Evolutionary conservation across 1,140 invertebrate genomes (phyloP).

Genomic region (Trissolcus basalis): DNA sequence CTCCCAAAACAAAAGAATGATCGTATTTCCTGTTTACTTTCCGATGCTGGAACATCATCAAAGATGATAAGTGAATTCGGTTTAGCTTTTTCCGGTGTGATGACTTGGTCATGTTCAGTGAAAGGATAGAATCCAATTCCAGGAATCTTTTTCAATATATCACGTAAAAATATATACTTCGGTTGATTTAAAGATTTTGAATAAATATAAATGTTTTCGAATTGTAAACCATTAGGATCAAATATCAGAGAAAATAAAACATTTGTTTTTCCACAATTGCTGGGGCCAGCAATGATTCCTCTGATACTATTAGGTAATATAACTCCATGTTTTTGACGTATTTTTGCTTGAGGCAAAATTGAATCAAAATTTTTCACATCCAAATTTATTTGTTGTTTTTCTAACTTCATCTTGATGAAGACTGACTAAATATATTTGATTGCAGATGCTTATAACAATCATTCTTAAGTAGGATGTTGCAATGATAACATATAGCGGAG

Average conservation of each 20-base stretch:
- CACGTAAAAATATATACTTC: slow-evolving; percentile 62
- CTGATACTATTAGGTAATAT: slow-evolving; percentile 45
- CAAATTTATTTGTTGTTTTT: slow-evolving; percentile 8
- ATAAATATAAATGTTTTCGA: slow-evolving; percentile 70
- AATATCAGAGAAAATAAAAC: slow-evolving; percentile 61
- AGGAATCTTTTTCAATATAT: slow-evolving; percentile 5
- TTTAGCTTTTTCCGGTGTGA: slow-evolving; percentile 49
- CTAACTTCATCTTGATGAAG: slow-evolving; percentile 21
- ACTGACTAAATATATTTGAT: neutral
- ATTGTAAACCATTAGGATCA: slow-evolving; percentile 33
- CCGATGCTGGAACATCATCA: slow-evolving; percentile 66
- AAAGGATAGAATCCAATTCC: slow-evolving; percentile 23
- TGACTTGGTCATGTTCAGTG: slow-evolving; percentile 54
- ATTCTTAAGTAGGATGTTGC: too few relatives aligned
- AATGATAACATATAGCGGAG: too few relatives aligned
- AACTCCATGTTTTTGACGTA: slow-evolving; percentile 22
- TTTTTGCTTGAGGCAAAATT: slow-evolving; percentile 9
- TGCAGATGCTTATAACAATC: neutral
- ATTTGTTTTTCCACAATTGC: slow-evolving; percentile 70
- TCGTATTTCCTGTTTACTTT: slow-evolving; percentile 66
- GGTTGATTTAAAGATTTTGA: slow-evolving; percentile 66
- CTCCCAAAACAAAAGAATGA: slow-evolving; percentile 68
- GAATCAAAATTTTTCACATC: slow-evolving; percentile 26
- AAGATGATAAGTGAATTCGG: slow-evolving; percentile 69
- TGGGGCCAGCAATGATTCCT: slow-evolving; percentile 61